Base-by-base conservation (phyloP, 2,888 invertebrate species). In the Metopia argyrocephala region DNA sequence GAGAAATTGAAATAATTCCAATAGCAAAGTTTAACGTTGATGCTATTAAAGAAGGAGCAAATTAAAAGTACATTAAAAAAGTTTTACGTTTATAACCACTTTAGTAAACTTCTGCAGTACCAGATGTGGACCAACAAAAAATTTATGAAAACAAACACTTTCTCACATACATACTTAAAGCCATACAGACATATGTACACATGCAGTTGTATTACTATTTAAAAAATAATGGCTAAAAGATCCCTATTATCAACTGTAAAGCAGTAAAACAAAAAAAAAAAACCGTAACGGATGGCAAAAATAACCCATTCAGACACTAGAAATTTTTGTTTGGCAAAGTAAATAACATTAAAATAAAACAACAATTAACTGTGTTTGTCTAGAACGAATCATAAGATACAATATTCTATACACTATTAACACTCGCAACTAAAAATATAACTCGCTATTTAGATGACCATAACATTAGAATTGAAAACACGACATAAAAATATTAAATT, bases 11-110 rank as follows among this genome's bases (percentile, higher is more conserved):
- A 38, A 38, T 38, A 38, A 38, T 38, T 38, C 38, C 38, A 38
- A 38, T 38, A 38, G 38, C 23, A 78, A 76, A 68, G 66, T 78
- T 78, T 78, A 61, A 56, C 48, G 46, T 73, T 73, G n/a, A 66
- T 71, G 54, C 66, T 78, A 73, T 78, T 73, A 78, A 38, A 15
- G n/a, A n/a, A n/a, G 71, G 25, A 78, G 71, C 62, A 73, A 69
- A 76, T 80, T 73, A 73, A 78, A 81, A 76, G 64, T 74, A 74
- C 69, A 78, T 78, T 81, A 69, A 78, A 74, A 66, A 46, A 74
- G 65, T 59, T 81, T 69, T 61, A 74, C 50, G 68, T 78, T 73
- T 73, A 70, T 54, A 78, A 73, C 66, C 78, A 78, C 78, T 78
- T 78, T 73, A 56, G 54, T n/a, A 59, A 66, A 66, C 31, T 66